Percentiles rank a stretch among this genome's conserved stretches.
Evolutionary conservation across 2,797 vertebrate genomes (phyloP).

Genomic region (Pangasius krempfi): DNA sequence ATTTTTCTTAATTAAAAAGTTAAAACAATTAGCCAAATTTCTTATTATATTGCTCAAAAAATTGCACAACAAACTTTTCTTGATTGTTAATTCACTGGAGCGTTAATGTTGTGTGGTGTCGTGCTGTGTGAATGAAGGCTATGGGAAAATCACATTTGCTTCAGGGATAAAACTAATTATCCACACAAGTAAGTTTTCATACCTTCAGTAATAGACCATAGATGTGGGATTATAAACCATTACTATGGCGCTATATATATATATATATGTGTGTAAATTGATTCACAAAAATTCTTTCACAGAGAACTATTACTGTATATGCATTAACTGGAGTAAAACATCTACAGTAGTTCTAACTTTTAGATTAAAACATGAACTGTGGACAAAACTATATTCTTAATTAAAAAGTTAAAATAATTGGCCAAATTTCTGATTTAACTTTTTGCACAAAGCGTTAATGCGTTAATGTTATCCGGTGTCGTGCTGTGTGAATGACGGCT

Average conservation of each 20-base stretch:
- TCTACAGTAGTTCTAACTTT: neutral
- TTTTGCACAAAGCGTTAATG: no score
- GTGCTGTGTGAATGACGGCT: conserved; percentile 35
- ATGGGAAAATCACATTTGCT: conserved; percentile 48
- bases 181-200: conserved; percentile 43
- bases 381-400: neutral
- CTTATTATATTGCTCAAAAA: neutral
- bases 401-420: no score
- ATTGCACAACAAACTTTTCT: neutral
- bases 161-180: conserved; percentile 37
- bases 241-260: neutral
- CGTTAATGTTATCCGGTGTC: neutral
- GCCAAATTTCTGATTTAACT: neutral
- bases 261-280: neutral
- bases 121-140: conserved; percentile 47
- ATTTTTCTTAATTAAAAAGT: neutral
- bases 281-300: neutral
- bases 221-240: neutral
- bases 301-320: neutral
- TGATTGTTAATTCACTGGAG: neutral
- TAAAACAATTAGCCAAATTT: neutral
- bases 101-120: neutral
- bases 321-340: neutral
- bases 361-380: neutral
- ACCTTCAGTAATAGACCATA: neutral